phyloP scores from a whole-genome alignment of 1,140 invertebrate species.

The Melanaphis sacchari region DNA sequence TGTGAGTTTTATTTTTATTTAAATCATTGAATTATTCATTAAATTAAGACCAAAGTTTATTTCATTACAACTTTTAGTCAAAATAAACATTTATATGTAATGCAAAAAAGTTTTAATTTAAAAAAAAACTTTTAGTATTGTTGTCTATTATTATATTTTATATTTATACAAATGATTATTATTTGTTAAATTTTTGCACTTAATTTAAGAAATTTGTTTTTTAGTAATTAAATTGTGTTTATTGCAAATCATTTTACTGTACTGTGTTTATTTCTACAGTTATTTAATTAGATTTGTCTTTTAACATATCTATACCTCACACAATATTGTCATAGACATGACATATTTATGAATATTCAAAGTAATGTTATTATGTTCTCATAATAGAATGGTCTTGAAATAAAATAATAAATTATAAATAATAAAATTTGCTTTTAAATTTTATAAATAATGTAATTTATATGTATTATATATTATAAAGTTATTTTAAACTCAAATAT shows the following conservation, averaged over 20 bases:
- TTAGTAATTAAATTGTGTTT: constrained; percentile 27
- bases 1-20: background rate
- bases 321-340: background rate
- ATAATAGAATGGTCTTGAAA: background rate
- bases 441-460: background rate
- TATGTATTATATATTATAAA: background rate
- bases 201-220: constrained; percentile 20
- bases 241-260: background rate
- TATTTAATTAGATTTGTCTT: background rate
- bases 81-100: background rate
- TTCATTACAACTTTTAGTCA: background rate
- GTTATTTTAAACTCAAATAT: background rate
- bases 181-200: constrained; percentile 31
- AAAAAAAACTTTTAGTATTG: background rate
- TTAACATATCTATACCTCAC: background rate
- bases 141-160: constrained; percentile 5
- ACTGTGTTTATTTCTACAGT: background rate
- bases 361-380: background rate
- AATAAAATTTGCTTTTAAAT: too few species aligned
- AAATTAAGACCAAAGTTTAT: constrained; percentile 5
- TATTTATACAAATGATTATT: background rate
- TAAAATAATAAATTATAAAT: background rate
- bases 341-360: background rate
- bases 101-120: background rate
- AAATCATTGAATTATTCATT: background rate